A percentile compares a stretch with the other conserved stretches of the same genome.
Conservation (phyloP, 2,113 vertebrate species). For the Himantopus leucocephalus region DNA sequence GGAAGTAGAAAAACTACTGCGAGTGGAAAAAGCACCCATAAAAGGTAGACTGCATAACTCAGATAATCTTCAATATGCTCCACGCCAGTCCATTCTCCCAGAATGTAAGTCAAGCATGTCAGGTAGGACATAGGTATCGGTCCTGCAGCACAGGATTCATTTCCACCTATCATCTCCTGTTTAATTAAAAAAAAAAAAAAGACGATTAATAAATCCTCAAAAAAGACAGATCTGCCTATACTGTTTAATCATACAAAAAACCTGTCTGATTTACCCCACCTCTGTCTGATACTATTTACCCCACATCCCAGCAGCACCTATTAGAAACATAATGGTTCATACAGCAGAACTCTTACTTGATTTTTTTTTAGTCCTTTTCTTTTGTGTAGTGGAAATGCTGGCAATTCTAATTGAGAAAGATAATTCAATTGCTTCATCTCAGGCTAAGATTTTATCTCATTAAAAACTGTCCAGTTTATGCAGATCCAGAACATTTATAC, state of each 20-base stretch:
- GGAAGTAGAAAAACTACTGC: slow-evolving; percentile 86
- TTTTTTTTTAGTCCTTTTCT: background rate
- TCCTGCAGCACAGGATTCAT: slow-evolving; percentile 81
- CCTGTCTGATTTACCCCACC: background rate
- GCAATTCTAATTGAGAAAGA: background rate
- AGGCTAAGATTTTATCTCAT: background rate
- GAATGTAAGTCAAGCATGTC: slow-evolving; percentile 78
- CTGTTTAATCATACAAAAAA: background rate
- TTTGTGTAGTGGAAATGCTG: background rate
- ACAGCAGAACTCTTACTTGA: background rate
- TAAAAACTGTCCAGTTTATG: background rate
- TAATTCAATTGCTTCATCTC: background rate
- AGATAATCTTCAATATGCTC: slow-evolving; percentile 88
- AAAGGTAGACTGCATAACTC: slow-evolving; percentile 86
- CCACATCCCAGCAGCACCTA: background rate
- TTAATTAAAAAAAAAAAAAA: background rate
- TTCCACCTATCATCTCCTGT: slow-evolving; percentile 78
- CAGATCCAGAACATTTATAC: background rate
- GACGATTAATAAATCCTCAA: background rate
- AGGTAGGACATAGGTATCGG: slow-evolving; percentile 73
- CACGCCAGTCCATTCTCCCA: slow-evolving; percentile 85
- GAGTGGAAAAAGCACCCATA: slow-evolving; percentile 93
- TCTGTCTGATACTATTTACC: background rate
- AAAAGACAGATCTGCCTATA: background rate
- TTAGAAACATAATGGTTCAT: background rate